phyloP scores from a whole-genome alignment of 2,797 vertebrate species.

The Muscicapa comitata region DNA sequence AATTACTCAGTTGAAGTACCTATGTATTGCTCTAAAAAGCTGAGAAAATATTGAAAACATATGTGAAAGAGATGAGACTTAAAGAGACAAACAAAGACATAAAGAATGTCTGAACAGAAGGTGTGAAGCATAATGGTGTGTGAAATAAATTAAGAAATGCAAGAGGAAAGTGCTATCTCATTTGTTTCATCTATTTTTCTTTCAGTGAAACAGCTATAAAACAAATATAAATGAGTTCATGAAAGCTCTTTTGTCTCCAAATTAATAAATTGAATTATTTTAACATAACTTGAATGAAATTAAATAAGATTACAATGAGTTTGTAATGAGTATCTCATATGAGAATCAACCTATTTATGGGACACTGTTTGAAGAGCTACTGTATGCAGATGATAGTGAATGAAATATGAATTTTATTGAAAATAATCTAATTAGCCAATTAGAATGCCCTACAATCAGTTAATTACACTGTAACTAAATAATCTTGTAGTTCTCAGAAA shows the following conservation, averaged over 20 bases:
- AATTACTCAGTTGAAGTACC: not conserved
- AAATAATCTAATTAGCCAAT: not conserved
- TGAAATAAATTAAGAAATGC: slow-evolving; percentile 22
- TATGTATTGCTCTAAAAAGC: not conserved
- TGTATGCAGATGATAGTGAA: not conserved
- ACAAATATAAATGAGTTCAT: not conserved
- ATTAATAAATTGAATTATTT: slow-evolving; percentile 19
- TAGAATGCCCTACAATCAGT: not conserved
- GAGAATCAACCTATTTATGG: not conserved
- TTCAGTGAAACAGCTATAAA: not conserved
- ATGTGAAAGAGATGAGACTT: not conserved
- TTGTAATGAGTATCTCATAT: not conserved
- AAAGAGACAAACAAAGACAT: not conserved
- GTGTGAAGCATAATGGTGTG: not conserved
- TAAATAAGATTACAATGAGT: not conserved
- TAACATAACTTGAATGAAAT: not conserved
- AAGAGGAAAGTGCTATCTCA: not conserved
- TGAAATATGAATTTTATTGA: not conserved
- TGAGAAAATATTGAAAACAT: not conserved
- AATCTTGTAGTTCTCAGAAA: not conserved
- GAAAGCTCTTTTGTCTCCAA: not conserved
- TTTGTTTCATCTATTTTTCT: not conserved
- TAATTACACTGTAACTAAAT: not conserved
- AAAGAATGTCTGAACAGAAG: slow-evolving; percentile 3
- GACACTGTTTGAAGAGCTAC: not conserved